A percentile compares a stretch with the other conserved stretches of the same genome.
Conservation (phyloP, 2,113 vertebrate genomes). For the Calyptomena viridis region DNA sequence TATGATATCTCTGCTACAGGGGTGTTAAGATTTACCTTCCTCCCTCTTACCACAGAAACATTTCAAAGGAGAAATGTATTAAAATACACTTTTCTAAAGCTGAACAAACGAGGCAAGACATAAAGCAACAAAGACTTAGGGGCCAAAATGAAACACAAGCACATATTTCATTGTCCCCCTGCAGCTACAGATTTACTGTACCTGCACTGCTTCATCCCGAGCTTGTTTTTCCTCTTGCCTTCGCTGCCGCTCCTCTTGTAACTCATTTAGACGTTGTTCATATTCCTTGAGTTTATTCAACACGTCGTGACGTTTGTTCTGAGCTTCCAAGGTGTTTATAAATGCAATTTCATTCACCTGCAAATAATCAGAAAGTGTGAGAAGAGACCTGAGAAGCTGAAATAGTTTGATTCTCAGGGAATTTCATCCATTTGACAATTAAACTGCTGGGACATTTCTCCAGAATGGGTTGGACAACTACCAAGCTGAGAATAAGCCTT, state of each 20-base stretch:
- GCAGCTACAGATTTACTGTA: slow-evolving; percentile 9
- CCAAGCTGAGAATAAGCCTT: neutral
- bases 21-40: neutral
- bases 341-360: slow-evolving; percentile 99
- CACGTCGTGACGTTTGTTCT: slow-evolving; percentile 97
- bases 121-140: neutral
- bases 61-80: neutral
- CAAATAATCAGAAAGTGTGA: neutral
- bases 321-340: slow-evolving; percentile 98
- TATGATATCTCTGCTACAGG: neutral
- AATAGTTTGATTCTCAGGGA: neutral
- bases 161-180: rapidly evolving
- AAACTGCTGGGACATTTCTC: neutral
- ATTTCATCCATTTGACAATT: neutral
- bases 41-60: neutral
- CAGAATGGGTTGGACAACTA: neutral
- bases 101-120: neutral
- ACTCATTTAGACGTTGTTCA: slow-evolving; percentile 92
- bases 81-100: neutral
- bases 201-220: slow-evolving; percentile 97
- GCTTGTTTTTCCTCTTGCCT: slow-evolving; percentile 98
- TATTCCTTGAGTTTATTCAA: slow-evolving; percentile 96
- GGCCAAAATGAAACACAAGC: neutral
- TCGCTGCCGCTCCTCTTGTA: slow-evolving; percentile 94
- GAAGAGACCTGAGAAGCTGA: neutral